Evolutionary conservation across 35 echinoderm and acorn worm genomes (phyloP).

Genomic region (Diadema setosum): DNA sequence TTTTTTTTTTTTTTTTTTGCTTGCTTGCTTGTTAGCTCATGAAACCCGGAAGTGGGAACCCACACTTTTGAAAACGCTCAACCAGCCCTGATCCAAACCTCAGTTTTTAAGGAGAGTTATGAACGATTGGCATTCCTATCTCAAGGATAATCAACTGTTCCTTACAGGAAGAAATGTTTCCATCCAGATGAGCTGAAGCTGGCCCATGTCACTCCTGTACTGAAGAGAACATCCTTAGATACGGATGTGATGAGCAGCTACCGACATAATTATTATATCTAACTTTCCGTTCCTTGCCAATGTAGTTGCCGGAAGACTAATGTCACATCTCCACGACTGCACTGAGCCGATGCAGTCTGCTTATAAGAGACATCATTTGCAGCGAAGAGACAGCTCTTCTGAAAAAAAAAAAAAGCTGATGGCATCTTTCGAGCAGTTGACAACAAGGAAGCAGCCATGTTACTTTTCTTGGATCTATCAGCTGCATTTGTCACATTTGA

Average conservation of each 20-base stretch:
- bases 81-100: neutral
- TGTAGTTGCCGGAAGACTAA: slow-evolving; percentile 29
- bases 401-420: no score
- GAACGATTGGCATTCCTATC: neutral
- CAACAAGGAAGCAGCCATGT: neutral
- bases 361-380: slow-evolving; percentile 1
- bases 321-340: neutral
- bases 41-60: no score
- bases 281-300: slow-evolving; percentile 61
- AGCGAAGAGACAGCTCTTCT: slow-evolving; percentile 31
- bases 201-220: slow-evolving; percentile 40
- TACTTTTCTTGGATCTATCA: slow-evolving; percentile 51
- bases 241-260: slow-evolving; percentile 35
- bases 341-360: slow-evolving; percentile 21
- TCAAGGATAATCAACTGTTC: neutral
- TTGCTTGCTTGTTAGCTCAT: no score
- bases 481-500: slow-evolving; percentile 56
- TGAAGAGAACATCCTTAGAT: slow-evolving; percentile 59
- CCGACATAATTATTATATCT: slow-evolving; percentile 61
- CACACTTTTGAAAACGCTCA: no score
- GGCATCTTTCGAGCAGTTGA: no score
- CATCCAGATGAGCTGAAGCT: neutral
- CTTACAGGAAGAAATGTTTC: neutral
- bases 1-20: no score
- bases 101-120: neutral